Evolutionary conservation across 53 echinoderm and acorn worm genomes (phyloP), one percentile per base, ranked within the genome.

Genomic region (Paelopatides confundens): DNA sequence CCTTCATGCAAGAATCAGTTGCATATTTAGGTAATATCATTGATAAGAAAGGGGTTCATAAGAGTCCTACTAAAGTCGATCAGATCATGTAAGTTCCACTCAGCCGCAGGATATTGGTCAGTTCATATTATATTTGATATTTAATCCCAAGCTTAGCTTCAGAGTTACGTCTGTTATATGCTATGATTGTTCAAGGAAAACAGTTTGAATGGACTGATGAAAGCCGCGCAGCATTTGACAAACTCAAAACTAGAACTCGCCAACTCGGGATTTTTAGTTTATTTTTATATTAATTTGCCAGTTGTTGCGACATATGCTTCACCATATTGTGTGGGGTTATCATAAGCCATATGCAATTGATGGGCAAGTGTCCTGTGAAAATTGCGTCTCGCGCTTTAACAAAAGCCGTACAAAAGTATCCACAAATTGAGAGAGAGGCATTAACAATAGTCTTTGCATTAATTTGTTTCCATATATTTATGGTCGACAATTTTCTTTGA

Each of bases 261-360:
- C 8, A 36, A 92, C 26, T 87, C 92, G 32, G 92, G 92, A 30
- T 83, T 92, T 52, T 63, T 92, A 14, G 88, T 88, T 23, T 88
- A 92, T 46, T 92, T 54, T n/a, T n/a, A n/a, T n/a, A n/a, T n/a
- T n/a, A n/a, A n/a, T n/a, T n/a, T n/a, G n/a, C n/a, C n/a, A n/a
- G n/a, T n/a, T n/a, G n/a, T n/a, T n/a, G n/a, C n/a, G n/a, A n/a
- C n/a, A n/a, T n/a, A 92, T 69, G 92, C 92, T 3, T 74, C 62
- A 5, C 85, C 88, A 31, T 76, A 35, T 21, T 84, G 92, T 4
- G 62, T 88, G 88, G 92, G n/a, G 92, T 74, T 0, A 65, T 91
- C n/a, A 46, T 91, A 27, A 71, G 76, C 34, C 88, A 88, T n/a
- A n/a, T 33, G 69, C 81, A 13, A 58, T 83, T 89, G 87, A 69